These are phyloP conservation scores for Drosophila kurseongensis DNA, from an alignment of 1,140 invertebrate species.

Conservation along the genomic window DNA sequence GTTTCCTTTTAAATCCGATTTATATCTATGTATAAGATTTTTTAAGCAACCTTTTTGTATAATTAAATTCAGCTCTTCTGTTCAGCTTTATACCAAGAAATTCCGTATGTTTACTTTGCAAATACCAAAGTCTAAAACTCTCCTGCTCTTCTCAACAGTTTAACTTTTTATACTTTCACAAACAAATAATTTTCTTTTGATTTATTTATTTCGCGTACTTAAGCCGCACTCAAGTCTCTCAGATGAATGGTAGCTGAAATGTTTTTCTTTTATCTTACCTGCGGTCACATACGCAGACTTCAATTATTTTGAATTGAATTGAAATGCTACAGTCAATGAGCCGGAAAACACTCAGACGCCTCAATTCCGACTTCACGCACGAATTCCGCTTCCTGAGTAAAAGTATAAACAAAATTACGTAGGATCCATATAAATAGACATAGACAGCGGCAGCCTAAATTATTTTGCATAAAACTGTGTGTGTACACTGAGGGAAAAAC, in stretches of 20 bases:
- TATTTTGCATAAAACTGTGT: constrained; percentile 40
- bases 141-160: neutral
- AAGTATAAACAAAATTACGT: constrained; percentile 31
- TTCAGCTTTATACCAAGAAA: neutral
- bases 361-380: constrained; percentile 60
- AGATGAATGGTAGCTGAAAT: constrained; percentile 20
- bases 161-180: constrained; percentile 30
- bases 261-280: constrained; percentile 41
- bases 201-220: constrained; percentile 29
- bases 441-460: constrained; percentile 12
- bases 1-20: neutral
- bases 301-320: constrained; percentile 76
- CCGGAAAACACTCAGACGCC: constrained; percentile 56
- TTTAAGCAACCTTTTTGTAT: neutral
- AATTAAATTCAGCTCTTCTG: constrained; percentile 11
- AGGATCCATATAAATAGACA: constrained; percentile 40
- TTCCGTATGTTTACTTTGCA: constrained; percentile 20
- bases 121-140: constrained; percentile 21
- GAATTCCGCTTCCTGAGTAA: constrained; percentile 33
- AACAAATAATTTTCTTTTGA: constrained; percentile 35
- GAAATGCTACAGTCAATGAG: constrained; percentile 63
- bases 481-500: constrained; percentile 1
- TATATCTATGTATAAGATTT: neutral
- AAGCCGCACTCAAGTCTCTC: neutral
- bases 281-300: constrained; percentile 42